Evolutionary conservation across 2,113 vertebrate genomes (phyloP), one percentile per base, ranked within the genome.

Genomic region (Syrrhaptes paradoxus): DNA sequence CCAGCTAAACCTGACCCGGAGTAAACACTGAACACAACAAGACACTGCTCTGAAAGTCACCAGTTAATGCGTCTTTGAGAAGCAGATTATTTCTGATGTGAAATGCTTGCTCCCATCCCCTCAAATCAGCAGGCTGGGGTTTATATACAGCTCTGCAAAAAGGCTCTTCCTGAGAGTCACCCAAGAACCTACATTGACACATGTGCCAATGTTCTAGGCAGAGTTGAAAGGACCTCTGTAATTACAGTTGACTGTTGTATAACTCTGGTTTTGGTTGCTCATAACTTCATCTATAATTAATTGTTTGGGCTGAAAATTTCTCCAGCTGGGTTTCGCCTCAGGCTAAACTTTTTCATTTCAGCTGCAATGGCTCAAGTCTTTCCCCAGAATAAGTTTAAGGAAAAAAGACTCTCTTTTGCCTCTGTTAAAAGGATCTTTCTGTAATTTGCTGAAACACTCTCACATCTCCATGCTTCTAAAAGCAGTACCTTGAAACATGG

Each of bases 221-320:
- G 57, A 79, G 57, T 4, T 78, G 70, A 89, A 90, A 85, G 57
- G 2, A 11, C 36, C 13, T 24, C 83, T 81, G 46, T 78, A 68
- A 90, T 65, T 78, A 94, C 68, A 90, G 13, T 11, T 92, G 71
- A 45, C 63, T 86, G 24, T 31, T 78, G 84, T 71, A 77, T 38
- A 95, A 89, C 61, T 80, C 61, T 62, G 54, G 82, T 52, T 91
- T 78, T 84, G 61, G 87, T 96, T 90, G 79, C 79, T 88, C 45
- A 24, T 84, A 86, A 80, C 21, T 93, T 91, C 72, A 71, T 71
- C 68, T 86, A 81, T 84, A 80, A 94, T 90, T 95, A 91, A 95
- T 88, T 94, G 76, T 91, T 96, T 90, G 57, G 92, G 82, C 61
- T 84, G 63, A 91, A 91, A 85, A 61, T 84, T 85, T 94, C 51